These are phyloP conservation scores for Lagria hirta DNA, from an alignment of 2,888 invertebrate genomes.

Conservation along the genomic window DNA sequence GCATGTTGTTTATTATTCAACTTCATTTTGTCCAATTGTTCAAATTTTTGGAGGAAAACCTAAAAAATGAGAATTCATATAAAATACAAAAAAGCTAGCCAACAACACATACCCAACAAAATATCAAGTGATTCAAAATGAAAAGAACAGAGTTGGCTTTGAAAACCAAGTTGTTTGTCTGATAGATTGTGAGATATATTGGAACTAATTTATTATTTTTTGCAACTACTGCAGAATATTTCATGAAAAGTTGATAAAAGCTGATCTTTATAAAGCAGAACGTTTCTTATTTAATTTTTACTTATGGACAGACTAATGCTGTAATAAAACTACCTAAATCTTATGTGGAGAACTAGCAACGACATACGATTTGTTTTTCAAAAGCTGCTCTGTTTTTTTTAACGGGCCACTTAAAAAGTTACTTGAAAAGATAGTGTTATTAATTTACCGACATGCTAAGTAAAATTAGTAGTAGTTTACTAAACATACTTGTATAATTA, in stretches of 20 bases:
- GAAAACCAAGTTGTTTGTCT: constrained; percentile 13
- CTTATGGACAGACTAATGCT: constrained; percentile 3
- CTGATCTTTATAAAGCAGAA: constrained; percentile 5
- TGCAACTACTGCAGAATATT: constrained; percentile 1
- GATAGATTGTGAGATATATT: constrained; percentile 12
- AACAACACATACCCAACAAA: constrained; percentile 9
- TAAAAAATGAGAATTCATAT: constrained; percentile 8
- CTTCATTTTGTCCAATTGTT: constrained; percentile 8
- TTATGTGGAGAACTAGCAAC: constrained; percentile 4
- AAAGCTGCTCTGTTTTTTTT: constrained; percentile 9
- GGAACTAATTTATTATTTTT: constrained; percentile 6
- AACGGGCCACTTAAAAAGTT: constrained; percentile 6
- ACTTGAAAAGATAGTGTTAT: constrained; percentile 8
- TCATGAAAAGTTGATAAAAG: constrained; percentile 6
- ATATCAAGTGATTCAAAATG: constrained; percentile 12
- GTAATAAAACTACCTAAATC: constrained; percentile 5
- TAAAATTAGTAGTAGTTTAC: constrained; percentile 10
- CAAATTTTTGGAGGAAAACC: constrained; percentile 4
- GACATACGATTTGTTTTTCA: constrained; percentile 5
- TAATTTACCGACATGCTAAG: constrained; percentile 13
- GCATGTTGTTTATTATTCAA: constrained; percentile 9
- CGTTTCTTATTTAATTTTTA: constrained; percentile 5
- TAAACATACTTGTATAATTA: constrained; percentile 10
- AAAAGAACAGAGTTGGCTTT: constrained; percentile 15
- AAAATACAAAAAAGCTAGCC: no score